These are phyloP conservation scores for Turritopsis dohrnii DNA, from an alignment of 30 jellyfish, hydroid and myxozoan genomes.

Conservation along the genomic window DNA sequence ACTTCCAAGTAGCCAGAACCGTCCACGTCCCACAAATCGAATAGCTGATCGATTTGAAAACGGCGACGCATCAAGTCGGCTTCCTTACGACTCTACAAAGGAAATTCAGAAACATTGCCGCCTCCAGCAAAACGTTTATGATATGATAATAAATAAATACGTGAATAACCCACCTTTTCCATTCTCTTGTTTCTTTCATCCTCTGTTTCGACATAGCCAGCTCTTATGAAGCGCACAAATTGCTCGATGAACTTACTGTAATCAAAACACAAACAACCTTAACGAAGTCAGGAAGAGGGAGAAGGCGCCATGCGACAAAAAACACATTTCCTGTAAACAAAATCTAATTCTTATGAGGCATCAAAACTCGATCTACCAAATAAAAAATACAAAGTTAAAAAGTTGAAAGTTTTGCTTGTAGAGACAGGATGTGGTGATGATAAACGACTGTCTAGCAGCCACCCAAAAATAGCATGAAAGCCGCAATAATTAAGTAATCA, in stretches of 20 bases:
- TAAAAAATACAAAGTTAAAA: neutral
- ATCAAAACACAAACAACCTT: neutral
- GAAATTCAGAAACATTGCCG: neutral
- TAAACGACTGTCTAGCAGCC: neutral
- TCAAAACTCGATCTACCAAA: neutral
- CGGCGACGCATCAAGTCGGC: slow-evolving; percentile 78
- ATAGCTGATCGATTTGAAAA: slow-evolving; percentile 59
- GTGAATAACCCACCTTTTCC: slow-evolving; percentile 35
- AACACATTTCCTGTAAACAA: neutral
- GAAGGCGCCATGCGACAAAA: neutral
- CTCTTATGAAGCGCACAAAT: slow-evolving; percentile 53
- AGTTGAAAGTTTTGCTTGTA: neutral
- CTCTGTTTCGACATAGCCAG: slow-evolving; percentile 83
- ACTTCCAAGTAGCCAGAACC: slow-evolving; percentile 84
- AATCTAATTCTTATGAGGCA: neutral
- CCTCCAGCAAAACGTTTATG: neutral
- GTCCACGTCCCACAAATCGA: slow-evolving; percentile 89
- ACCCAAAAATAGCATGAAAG: neutral
- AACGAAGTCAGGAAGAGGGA: neutral
- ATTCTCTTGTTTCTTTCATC: slow-evolving; percentile 60
- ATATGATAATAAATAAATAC: neutral
- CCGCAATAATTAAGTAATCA: neutral
- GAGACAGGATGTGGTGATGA: neutral
- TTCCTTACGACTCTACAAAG: slow-evolving; percentile 52
- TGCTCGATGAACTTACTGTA: slow-evolving; percentile 62